A percentile compares a stretch with the other conserved stretches of the same genome.
phyloP scores from a whole-genome alignment of 1,140 invertebrate species.

The Bombus soroeensis region DNA sequence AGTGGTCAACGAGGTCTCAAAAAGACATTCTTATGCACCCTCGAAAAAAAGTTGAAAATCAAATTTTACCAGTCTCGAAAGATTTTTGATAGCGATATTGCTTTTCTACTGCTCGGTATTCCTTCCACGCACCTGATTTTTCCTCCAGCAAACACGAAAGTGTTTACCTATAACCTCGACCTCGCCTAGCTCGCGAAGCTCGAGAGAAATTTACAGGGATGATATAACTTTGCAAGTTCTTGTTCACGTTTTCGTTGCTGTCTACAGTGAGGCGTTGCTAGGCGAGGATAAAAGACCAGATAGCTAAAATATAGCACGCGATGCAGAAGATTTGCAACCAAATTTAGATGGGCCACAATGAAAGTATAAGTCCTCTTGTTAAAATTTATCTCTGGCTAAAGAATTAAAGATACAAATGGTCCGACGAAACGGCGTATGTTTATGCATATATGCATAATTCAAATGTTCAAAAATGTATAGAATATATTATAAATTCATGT shows the following conservation, averaged over 20 bases:
- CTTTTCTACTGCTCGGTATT: neutral
- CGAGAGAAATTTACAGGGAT: neutral
- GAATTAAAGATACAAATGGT: neutral
- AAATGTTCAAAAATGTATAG: neutral
- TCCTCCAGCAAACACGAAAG: neutral
- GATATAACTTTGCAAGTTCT: neutral
- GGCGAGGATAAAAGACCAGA: neutral
- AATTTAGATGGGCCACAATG: neutral
- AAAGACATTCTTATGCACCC: neutral
- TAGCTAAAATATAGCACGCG: neutral
- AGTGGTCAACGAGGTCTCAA: neutral
- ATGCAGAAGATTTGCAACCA: neutral
- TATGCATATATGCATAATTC: neutral
- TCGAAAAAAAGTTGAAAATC: neutral
- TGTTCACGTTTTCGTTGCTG: neutral
- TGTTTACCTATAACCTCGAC: neutral
- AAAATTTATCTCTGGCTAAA: neutral
- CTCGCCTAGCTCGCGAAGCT: neutral
- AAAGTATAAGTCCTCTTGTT: neutral
- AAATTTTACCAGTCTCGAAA: neutral
- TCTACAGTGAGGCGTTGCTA: neutral
- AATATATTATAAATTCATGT: neutral
- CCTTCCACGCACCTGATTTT: neutral
- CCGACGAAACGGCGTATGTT: neutral
- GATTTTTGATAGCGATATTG: neutral